Evolutionary conservation across 2,888 invertebrate genomes (phyloP).

Genomic region (Chymomyza procnemis): DNA sequence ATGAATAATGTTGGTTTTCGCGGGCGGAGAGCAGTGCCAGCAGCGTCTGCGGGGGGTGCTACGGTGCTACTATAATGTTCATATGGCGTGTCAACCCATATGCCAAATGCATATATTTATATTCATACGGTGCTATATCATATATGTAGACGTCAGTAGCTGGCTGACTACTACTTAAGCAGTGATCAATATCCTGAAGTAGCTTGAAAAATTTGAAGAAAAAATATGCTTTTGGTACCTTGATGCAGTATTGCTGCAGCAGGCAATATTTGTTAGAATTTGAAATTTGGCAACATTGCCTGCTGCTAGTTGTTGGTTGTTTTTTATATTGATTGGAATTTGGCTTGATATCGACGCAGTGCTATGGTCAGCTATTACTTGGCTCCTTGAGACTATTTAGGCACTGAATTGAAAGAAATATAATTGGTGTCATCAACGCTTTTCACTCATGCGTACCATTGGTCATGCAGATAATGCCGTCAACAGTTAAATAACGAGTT

Average conservation of each 20-base stretch:
- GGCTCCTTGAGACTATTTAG: too few relatives aligned
- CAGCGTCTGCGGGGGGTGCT: neutral
- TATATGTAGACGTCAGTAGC: neutral
- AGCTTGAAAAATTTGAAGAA: too few relatives aligned
- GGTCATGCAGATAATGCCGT: too few relatives aligned
- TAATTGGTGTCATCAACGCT: too few relatives aligned
- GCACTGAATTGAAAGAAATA: too few relatives aligned
- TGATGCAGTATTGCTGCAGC: too few relatives aligned
- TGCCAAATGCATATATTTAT: neutral
- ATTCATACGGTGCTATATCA: neutral
- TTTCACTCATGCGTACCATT: too few relatives aligned
- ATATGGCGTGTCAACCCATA: slow-evolving; percentile 48
- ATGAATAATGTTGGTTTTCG: neutral
- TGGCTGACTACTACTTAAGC: neutral
- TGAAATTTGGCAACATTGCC: slow-evolving; percentile 9
- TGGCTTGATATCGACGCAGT: too few relatives aligned
- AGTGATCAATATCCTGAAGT: neutral
- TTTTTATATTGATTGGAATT: neutral
- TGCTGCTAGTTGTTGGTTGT: neutral
- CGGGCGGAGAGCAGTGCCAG: neutral
- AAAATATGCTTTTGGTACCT: too few relatives aligned
- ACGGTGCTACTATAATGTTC: slow-evolving; percentile 50
- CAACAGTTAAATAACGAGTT: too few relatives aligned
- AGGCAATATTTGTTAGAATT: too few relatives aligned
- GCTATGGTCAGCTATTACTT: too few relatives aligned